phyloP scores from a whole-genome alignment of 2,888 invertebrate species.

The Elysia crispata region DNA sequence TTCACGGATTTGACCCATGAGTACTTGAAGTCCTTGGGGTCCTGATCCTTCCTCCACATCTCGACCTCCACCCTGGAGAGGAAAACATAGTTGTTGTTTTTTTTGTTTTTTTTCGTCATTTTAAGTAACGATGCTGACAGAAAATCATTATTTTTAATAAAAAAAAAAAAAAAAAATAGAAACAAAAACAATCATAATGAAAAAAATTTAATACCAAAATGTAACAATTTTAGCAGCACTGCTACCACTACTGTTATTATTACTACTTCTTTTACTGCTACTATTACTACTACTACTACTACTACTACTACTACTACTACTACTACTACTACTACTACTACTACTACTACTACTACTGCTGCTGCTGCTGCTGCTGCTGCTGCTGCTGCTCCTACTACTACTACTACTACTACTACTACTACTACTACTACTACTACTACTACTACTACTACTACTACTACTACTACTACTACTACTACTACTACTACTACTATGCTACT shows the following conservation, averaged over 20 bases:
- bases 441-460: conserved; percentile 15
- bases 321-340: background rate
- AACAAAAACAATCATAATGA: no score
- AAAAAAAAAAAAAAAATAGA: no score
- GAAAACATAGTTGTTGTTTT: background rate
- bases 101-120: no score
- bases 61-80: conserved; percentile 17
- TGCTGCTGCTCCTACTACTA: no score
- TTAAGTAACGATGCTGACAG: background rate
- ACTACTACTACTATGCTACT: background rate
- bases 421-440: conserved; percentile 24
- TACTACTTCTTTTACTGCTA: background rate
- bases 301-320: background rate
- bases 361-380: conserved; percentile 5
- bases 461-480: background rate
- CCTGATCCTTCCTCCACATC: conserved; percentile 14
- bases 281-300: background rate
- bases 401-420: no score
- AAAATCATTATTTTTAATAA: background rate
- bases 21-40: conserved; percentile 10
- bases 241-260: background rate
- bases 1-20: conserved; percentile 21
- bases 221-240: background rate
- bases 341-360: background rate
- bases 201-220: no score